Evolutionary conservation across 2,113 vertebrate species (phyloP).

Genomic region (Naja naja): DNA sequence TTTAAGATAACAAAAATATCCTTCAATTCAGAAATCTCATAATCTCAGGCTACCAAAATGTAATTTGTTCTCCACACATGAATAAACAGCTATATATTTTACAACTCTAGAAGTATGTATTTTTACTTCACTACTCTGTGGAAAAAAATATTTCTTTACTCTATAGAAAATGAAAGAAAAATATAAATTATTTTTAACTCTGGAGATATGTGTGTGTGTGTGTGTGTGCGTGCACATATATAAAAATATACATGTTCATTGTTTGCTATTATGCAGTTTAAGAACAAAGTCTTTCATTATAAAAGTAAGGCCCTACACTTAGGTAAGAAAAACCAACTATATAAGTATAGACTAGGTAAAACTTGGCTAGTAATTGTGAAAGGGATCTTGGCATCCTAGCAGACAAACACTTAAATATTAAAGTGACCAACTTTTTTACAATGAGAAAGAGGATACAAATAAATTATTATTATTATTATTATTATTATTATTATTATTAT

Average conservation of each 20-base stretch:
- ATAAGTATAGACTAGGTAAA: not conserved
- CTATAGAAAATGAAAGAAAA: slow-evolving; percentile 35
- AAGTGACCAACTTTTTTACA: too few species aligned
- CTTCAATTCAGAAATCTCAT: slow-evolving; percentile 49
- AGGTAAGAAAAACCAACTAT: not conserved
- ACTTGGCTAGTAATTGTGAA: not conserved
- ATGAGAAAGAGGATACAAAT: too few species aligned
- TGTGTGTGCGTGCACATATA: too few species aligned
- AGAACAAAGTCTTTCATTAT: slow-evolving; percentile 32
- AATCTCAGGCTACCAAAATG: slow-evolving; percentile 48
- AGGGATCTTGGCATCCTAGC: not conserved
- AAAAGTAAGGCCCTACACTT: not conserved
- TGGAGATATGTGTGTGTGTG: not conserved
- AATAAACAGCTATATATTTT: slow-evolving; percentile 57
- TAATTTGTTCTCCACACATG: slow-evolving; percentile 54
- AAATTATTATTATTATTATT: too few species aligned
- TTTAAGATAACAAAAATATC: slow-evolving; percentile 55
- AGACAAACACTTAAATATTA: not conserved
- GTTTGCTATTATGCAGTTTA: slow-evolving; percentile 25
- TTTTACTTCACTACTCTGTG: slow-evolving; percentile 28
- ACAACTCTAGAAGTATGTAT: slow-evolving; percentile 21
- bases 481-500: too few species aligned
- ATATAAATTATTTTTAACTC: slow-evolving; percentile 17
- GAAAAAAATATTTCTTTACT: slow-evolving; percentile 5
- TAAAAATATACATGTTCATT: not conserved